Evolutionary conservation across 2,888 invertebrate species (phyloP).

Genomic region (Amphiduros pacificus): DNA sequence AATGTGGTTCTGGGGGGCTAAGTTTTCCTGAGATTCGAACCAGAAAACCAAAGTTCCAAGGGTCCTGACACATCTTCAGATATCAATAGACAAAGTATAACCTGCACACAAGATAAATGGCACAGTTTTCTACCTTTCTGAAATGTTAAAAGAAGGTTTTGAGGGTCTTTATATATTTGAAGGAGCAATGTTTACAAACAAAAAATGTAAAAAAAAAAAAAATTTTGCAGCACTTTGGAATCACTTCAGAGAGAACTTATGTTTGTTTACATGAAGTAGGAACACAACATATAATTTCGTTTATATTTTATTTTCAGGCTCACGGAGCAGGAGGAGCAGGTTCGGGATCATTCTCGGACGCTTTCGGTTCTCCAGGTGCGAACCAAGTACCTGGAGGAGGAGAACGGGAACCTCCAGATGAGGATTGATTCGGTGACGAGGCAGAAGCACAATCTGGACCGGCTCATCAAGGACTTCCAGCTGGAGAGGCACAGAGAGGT

Average conservation of each 20-base stretch:
- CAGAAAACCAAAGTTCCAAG: no score
- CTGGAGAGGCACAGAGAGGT: slow-evolving; percentile 45
- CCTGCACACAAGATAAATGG: no score
- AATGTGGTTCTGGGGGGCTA: no score
- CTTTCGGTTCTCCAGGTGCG: slow-evolving; percentile 50
- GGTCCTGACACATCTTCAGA: no score
- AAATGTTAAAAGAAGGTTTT: no score
- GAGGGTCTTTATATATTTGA: no score
- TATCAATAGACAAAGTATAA: no score
- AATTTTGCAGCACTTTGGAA: not conserved
- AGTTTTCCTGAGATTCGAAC: no score
- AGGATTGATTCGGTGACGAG: slow-evolving; percentile 42
- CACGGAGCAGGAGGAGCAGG: slow-evolving; percentile 47
- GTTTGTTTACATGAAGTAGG: not conserved
- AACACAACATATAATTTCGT: not conserved
- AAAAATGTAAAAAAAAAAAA: not conserved
- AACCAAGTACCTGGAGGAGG: slow-evolving; percentile 49
- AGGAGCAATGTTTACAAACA: no score
- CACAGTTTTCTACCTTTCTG: no score
- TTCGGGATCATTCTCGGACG: slow-evolving; percentile 43
- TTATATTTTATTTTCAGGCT: slow-evolving; percentile 41
- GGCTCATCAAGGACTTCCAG: slow-evolving; percentile 44
- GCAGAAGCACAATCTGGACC: slow-evolving; percentile 50
- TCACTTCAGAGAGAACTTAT: not conserved
- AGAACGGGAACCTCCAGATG: slow-evolving; percentile 49